Evolutionary conservation across 2,113 vertebrate genomes (phyloP), one percentile per base, ranked within the genome.

Genomic region (Protobothrops mucrosquamatus): DNA sequence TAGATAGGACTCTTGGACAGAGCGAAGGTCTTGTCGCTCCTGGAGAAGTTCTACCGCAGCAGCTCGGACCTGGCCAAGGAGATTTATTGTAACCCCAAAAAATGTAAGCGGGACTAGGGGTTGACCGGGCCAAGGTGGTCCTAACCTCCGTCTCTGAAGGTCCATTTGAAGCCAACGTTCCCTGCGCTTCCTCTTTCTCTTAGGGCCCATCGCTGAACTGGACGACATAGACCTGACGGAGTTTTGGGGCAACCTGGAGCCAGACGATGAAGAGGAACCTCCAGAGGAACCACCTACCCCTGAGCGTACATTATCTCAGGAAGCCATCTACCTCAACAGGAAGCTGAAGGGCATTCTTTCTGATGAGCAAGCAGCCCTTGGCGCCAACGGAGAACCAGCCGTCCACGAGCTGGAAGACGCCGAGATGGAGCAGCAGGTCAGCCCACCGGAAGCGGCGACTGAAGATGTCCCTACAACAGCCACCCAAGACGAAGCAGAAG

Each of bases 121-220:
- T 51, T 22, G 23, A 9, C 46, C 0, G 24, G 52, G 52, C 26
- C n/a, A 15, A 51, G 4, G 6, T 15, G 23, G 48, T 48, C 6
- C 48, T 48, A 48, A 48, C 48, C 48, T 48, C 48, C 48, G 0
- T 26, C 24, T 11, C 59, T 11, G 64, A 18, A 6, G 12, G 0
- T 12, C 12, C 0, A 46, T 46, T 1, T 0, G 3, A 14, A 88
- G 29, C 26, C 26, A 69, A 6, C 6, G 11, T 29, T 3, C 34
- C 0, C 12, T 2, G 34, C 7, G 24, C 43, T 23, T 46, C 95
- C 95, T 81, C 48, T 97, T 2, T 43, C 12, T 29, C 92, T 93
- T 95, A 98, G 98, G 98, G 98, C 98, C 98, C 57, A 91, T 98
- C 24, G 69, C 95, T 92, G 97, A 97, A 88, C 95, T 98, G 94